Evolutionary conservation across 1,140 invertebrate genomes (phyloP).

Genomic region (Anastatus disparis): DNA sequence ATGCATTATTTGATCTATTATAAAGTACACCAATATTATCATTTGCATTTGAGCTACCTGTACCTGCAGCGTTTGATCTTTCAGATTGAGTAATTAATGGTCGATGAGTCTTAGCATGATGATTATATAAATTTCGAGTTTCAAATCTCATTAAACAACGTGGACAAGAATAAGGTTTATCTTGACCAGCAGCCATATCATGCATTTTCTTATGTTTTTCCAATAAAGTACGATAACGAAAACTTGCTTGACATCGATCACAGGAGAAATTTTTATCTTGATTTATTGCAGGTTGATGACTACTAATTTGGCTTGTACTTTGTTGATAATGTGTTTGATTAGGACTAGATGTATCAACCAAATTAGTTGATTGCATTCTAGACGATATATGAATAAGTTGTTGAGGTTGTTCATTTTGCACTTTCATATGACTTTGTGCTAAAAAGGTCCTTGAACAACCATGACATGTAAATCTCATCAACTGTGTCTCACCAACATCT

Average conservation of each 20-base stretch:
- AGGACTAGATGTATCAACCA: background rate
- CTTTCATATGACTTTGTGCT: constrained; percentile 55
- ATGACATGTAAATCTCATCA: constrained; percentile 55
- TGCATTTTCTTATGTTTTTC: constrained; percentile 63
- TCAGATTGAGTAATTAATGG: constrained; percentile 22
- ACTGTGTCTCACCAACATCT: constrained; percentile 42
- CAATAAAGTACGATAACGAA: constrained; percentile 62
- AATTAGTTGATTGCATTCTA: background rate
- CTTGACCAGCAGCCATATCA: constrained; percentile 49
- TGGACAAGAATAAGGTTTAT: constrained; percentile 62
- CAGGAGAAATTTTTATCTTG: constrained; percentile 61
- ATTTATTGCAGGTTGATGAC: background rate
- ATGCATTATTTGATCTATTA: constrained; percentile 27
- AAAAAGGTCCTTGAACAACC: constrained; percentile 57
- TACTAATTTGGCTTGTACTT: background rate
- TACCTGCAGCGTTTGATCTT: background rate
- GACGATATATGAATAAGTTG: constrained; percentile 13
- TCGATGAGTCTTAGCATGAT: constrained; percentile 64
- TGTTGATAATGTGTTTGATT: constrained; percentile 1
- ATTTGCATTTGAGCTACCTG: constrained; percentile 8
- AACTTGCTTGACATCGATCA: constrained; percentile 62
- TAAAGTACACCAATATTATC: background rate
- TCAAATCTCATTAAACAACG: constrained; percentile 64
- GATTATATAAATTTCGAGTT: constrained; percentile 63
- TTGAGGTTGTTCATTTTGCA: constrained; percentile 58